Evolutionary conservation across 2,113 vertebrate genomes (phyloP).

Genomic region (Zosterops lateralis): DNA sequence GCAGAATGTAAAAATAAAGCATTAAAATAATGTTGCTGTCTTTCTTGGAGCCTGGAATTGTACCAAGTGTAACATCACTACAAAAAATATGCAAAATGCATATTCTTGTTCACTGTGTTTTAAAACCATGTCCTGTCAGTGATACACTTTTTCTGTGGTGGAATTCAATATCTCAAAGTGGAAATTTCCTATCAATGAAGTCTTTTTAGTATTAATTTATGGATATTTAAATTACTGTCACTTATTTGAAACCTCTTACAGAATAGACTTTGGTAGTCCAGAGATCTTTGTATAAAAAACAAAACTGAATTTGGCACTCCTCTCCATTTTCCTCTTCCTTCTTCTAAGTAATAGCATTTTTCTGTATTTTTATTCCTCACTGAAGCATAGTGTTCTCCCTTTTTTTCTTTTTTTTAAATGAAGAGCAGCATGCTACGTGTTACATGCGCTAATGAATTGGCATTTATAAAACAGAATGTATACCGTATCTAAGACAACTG

Average conservation of each 20-base stretch:
- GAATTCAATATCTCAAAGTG: background rate
- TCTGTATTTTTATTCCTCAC: background rate
- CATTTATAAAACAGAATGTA: constrained; percentile 50
- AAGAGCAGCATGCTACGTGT: constrained; percentile 5
- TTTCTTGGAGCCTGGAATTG: background rate
- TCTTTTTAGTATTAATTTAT: background rate
- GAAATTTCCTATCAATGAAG: background rate
- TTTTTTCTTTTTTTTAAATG: background rate
- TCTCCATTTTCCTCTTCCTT: background rate
- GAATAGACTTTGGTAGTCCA: background rate
- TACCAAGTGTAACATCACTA: background rate
- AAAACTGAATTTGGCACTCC: background rate
- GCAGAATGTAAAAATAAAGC: background rate
- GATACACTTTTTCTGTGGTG: background rate
- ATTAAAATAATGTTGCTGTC: background rate
- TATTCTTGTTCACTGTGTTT: background rate
- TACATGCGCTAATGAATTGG: constrained; percentile 43
- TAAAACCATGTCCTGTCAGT: background rate
- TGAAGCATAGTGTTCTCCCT: background rate
- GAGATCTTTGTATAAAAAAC: background rate
- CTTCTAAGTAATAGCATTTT: background rate
- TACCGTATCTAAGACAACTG: constrained; percentile 48
- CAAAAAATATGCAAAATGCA: background rate
- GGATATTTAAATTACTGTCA: background rate
- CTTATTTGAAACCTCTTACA: background rate